Evolutionary conservation across 2,113 vertebrate genomes (phyloP).

Genomic region (Megaleporinus macrocephalus): DNA sequence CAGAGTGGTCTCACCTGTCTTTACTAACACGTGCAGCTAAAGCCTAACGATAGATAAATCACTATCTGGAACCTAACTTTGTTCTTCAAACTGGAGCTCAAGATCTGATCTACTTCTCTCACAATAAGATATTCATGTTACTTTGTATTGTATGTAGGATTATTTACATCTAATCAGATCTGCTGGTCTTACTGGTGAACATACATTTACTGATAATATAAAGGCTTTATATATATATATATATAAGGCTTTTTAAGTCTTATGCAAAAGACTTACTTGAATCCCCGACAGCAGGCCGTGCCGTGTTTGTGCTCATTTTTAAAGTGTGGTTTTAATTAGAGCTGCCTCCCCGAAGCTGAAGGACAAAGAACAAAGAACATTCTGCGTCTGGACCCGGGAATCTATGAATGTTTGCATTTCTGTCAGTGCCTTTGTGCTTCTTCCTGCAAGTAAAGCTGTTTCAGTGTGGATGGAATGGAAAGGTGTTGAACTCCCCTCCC

Average conservation of each 20-base stretch:
- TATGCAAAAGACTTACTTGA: not conserved
- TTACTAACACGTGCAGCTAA: too few species aligned
- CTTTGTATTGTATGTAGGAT: too few species aligned
- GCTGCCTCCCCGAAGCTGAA: not conserved
- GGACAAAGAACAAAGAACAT: not conserved
- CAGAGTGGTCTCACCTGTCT: too few species aligned
- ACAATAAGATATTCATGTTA: too few species aligned
- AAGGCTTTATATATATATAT: too few species aligned
- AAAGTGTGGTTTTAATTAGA: not conserved
- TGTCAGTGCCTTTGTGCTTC: not conserved
- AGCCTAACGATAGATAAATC: too few species aligned
- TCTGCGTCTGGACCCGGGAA: not conserved
- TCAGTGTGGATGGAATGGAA: not conserved
- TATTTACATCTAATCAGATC: too few species aligned
- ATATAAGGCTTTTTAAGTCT: not conserved
- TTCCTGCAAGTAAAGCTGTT: not conserved
- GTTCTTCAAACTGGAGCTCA: too few species aligned
- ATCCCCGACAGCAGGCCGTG: not conserved
- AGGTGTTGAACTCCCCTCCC: not conserved
- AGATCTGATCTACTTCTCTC: too few species aligned
- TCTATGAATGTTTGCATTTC: not conserved
- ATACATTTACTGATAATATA: too few species aligned
- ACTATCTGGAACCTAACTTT: too few species aligned
- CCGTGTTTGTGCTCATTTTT: not conserved
- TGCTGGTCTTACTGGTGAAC: too few species aligned